These are phyloP conservation scores for Bothrops jararaca DNA, from an alignment of 2,113 vertebrate species.

Conservation along the genomic window DNA sequence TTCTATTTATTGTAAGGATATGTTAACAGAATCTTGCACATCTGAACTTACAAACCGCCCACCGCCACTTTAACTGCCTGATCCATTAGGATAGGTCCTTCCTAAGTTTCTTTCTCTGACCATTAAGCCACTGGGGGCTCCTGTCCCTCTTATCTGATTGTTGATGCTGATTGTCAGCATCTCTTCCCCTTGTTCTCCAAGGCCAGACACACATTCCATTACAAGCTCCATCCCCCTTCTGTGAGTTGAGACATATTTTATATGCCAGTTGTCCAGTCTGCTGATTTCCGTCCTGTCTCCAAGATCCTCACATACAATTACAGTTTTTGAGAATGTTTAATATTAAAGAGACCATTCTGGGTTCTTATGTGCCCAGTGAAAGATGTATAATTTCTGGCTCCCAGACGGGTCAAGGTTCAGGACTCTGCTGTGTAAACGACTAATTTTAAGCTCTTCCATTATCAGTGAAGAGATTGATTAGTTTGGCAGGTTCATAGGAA, in stretches of 20 bases:
- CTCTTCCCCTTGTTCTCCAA: neutral
- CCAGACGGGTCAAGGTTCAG: neutral
- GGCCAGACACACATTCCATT: no score
- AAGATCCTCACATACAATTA: neutral
- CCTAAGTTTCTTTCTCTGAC: neutral
- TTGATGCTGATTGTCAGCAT: neutral
- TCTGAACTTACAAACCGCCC: neutral
- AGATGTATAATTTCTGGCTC: neutral
- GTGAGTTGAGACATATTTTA: neutral
- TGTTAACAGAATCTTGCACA: neutral
- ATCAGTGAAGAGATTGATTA: neutral
- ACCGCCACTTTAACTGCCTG: neutral
- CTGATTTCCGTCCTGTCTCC: neutral
- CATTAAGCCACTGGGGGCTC: neutral
- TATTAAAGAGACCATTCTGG: neutral
- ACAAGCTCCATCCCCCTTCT: neutral
- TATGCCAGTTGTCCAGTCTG: neutral
- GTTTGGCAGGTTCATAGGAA: neutral
- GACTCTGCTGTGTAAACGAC: neutral
- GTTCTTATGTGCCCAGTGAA: neutral
- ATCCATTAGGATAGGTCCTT: neutral
- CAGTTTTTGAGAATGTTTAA: neutral
- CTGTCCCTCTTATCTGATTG: neutral
- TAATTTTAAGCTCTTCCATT: neutral
- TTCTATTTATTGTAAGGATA: no score